A percentile compares a stretch with the other conserved stretches of the same genome.
These are phyloP conservation scores for Leptinotarsa defecta DNA, from an alignment of 1,140 invertebrate species.

Conservation along the genomic window DNA sequence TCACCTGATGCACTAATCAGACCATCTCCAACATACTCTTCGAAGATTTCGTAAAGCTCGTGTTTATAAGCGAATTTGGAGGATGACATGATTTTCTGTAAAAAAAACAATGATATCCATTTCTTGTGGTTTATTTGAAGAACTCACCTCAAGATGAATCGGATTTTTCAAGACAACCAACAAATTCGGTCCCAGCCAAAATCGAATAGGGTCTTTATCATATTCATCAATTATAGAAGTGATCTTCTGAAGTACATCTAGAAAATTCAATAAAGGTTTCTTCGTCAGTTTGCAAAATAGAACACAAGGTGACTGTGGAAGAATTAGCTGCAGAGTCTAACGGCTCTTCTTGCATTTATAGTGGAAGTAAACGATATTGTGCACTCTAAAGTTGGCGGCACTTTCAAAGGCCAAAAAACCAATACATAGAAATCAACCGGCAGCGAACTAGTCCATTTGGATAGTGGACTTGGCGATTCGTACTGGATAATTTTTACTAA, in stretches of 20 bases:
- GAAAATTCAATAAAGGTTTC: conserved; percentile 11
- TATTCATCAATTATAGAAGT: conserved; percentile 13
- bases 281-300: no score
- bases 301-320: no score
- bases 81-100: conserved; percentile 37
- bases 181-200: conserved; percentile 37
- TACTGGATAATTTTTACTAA: no score
- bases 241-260: conserved; percentile 31
- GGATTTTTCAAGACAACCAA: conserved; percentile 27
- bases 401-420: no score
- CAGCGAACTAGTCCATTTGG: no score
- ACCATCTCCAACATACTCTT: conserved; percentile 32
- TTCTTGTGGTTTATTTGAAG: neutral
- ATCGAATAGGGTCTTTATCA: conserved; percentile 19
- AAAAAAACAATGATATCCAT: neutral
- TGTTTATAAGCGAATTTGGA: conserved; percentile 36
- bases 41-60: conserved; percentile 32
- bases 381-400: no score
- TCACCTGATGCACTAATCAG: conserved; percentile 34
- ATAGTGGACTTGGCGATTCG: no score
- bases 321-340: no score
- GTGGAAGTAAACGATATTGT: no score
- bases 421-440: no score
- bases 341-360: no score
- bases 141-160: conserved; percentile 34